Conservation (phyloP, 2,888 invertebrate species). For the Bibio marci region DNA sequence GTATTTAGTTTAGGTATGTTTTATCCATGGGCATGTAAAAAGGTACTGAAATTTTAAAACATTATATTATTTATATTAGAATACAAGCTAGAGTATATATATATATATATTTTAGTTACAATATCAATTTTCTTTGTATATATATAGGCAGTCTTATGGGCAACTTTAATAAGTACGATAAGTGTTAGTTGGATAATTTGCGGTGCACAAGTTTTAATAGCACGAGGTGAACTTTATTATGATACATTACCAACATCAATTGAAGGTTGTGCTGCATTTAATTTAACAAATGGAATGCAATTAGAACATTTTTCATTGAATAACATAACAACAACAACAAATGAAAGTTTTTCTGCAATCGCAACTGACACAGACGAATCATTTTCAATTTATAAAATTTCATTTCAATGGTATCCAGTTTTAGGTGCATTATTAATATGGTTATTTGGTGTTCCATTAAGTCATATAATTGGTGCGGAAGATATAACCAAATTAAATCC, state of each 20-base stretch:
- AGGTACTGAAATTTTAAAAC: slow-evolving; percentile 12
- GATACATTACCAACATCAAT: slow-evolving; percentile 1
- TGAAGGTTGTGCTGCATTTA: slow-evolving; percentile 2
- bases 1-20: slow-evolving; percentile 50
- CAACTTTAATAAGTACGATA: slow-evolving; percentile 19
- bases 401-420: slow-evolving; percentile 41
- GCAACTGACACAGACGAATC: too few species aligned
- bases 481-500: too few species aligned
- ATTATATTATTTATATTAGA: too few species aligned
- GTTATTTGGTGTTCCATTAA: not conserved
- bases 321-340: not conserved
- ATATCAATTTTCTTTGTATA: too few species aligned
- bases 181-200: slow-evolving; percentile 19
- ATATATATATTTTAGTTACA: too few species aligned
- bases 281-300: too few species aligned
- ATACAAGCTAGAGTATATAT: too few species aligned
- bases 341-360: not conserved
- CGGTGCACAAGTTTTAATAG: not conserved
- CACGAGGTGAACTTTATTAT: not conserved
- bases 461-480: too few species aligned
- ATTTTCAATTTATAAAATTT: slow-evolving; percentile 32
- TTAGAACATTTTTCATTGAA: too few species aligned
- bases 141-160: slow-evolving; percentile 20
- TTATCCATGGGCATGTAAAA: slow-evolving; percentile 39
- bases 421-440: slow-evolving; percentile 23